These are phyloP conservation scores for Alcedo quadribrachys DNA, from an alignment of 2,797 vertebrate species.

Conservation along the genomic window DNA sequence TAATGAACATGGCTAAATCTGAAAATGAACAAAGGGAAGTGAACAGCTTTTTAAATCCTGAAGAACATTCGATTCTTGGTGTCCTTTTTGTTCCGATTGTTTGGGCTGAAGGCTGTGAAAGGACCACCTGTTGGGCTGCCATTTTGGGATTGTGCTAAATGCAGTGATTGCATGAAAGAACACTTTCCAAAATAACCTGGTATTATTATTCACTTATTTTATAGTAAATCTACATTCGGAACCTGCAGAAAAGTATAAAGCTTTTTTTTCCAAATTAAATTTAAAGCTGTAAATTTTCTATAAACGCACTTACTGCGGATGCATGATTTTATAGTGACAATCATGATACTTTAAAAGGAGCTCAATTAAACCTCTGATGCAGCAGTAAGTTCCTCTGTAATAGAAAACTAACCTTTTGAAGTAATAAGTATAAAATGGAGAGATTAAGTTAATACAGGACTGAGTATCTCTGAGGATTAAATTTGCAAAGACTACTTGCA, in stretches of 20 bases:
- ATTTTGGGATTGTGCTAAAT: slow-evolving; percentile 86
- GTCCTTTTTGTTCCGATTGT: slow-evolving; percentile 93
- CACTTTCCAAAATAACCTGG: slow-evolving; percentile 85
- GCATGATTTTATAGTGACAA: slow-evolving; percentile 77
- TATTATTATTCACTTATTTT: slow-evolving; percentile 87
- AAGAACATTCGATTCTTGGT: slow-evolving; percentile 99
- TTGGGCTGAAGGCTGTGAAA: slow-evolving; percentile 95
- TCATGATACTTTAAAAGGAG: slow-evolving; percentile 74
- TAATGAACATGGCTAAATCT: slow-evolving; percentile 98
- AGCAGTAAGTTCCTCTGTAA: slow-evolving; percentile 63
- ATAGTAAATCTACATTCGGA: slow-evolving; percentile 85
- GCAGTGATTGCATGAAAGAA: slow-evolving; percentile 83
- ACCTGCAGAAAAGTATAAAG: slow-evolving; percentile 76
- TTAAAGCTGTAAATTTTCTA: slow-evolving; percentile 78
- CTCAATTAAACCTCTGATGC: slow-evolving; percentile 75
- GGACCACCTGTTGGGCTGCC: slow-evolving; percentile 98
- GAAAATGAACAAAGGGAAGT: slow-evolving; percentile 97
- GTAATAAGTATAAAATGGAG: slow-evolving; percentile 18
- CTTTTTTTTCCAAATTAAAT: slow-evolving; percentile 75
- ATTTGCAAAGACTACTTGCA: slow-evolving; percentile 25
- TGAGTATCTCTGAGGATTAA: slow-evolving; percentile 50
- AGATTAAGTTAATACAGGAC: slow-evolving; percentile 46
- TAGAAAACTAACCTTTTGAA: slow-evolving; percentile 65
- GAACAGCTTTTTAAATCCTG: slow-evolving; percentile 99
- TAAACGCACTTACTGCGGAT: slow-evolving; percentile 72